phyloP scores from a whole-genome alignment of 2,888 invertebrate genomes.

The Drosophila suboccidentalis region DNA sequence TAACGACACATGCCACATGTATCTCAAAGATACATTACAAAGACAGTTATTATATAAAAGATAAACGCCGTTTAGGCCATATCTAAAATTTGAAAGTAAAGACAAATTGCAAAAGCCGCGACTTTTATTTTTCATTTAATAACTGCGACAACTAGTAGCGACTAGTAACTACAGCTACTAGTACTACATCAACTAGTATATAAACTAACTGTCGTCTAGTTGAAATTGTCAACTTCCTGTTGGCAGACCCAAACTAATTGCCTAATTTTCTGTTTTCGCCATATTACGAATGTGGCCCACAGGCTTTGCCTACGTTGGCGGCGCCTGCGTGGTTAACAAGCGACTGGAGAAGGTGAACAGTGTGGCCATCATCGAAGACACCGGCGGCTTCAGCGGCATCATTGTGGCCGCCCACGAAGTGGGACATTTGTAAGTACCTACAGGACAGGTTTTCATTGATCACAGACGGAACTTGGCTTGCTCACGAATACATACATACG shows the following conservation, averaged over 20 bases:
- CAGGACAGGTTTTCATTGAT: neutral
- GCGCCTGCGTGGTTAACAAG: conserved; percentile 98
- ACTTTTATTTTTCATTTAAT: conserved; percentile 49
- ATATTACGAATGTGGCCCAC: conserved; percentile 60
- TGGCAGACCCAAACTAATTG: conserved; percentile 62
- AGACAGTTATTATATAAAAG: conserved; percentile 62
- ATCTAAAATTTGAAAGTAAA: conserved; percentile 60
- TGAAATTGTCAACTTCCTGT: conserved; percentile 78
- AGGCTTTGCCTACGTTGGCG: conserved; percentile 98
- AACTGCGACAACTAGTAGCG: conserved; percentile 55
- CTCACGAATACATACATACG: too few relatives aligned
- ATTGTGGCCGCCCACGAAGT: conserved; percentile 99
- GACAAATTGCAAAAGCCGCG: conserved; percentile 51
- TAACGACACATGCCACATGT: conserved; percentile 14
- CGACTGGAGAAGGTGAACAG: conserved; percentile 97
- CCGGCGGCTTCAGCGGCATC: conserved; percentile 97
- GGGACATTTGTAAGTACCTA: conserved; percentile 96
- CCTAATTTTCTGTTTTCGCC: conserved; percentile 57
- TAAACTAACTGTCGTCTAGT: conserved; percentile 22
- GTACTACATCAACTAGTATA: conserved; percentile 24
- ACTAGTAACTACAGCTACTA: conserved; percentile 6
- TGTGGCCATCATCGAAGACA: conserved; percentile 98
- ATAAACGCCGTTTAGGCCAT: conserved; percentile 52
- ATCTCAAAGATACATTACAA: conserved; percentile 22
- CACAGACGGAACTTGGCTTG: neutral